These are phyloP conservation scores for Toxotes lorentzi DNA, from an alignment of 2,797 vertebrate genomes.

Conservation along the genomic window DNA sequence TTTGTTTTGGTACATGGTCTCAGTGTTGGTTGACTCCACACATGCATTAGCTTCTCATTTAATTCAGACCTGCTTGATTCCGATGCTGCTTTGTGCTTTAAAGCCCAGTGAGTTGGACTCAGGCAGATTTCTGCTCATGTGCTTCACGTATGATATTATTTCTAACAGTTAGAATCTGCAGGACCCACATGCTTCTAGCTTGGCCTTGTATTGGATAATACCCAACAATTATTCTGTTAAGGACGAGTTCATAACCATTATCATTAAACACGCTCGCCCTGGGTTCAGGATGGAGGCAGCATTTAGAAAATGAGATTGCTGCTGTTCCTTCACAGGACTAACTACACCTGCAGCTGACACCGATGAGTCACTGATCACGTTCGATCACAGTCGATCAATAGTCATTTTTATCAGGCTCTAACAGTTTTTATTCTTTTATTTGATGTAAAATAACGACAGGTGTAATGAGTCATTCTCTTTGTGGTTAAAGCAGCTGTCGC, in stretches of 20 bases:
- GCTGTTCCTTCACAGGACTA: neutral
- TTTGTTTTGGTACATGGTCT: neutral
- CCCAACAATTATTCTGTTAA: neutral
- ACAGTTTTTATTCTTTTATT: neutral
- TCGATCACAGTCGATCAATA: neutral
- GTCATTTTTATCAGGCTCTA: neutral
- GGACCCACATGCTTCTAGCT: neutral
- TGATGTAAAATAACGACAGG: neutral
- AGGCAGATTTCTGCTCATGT: constrained; percentile 14
- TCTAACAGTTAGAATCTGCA: neutral
- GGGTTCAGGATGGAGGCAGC: neutral
- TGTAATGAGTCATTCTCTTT: constrained; percentile 1
- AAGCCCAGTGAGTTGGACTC: neutral
- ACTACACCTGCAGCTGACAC: neutral
- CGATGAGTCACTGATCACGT: neutral
- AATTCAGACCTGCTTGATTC: neutral
- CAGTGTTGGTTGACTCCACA: neutral
- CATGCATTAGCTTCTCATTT: neutral
- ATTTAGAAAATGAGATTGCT: neutral
- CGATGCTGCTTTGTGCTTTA: neutral
- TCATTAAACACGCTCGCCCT: neutral
- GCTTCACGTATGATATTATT: neutral
- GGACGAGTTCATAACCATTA: neutral
- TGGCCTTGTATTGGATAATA: neutral
- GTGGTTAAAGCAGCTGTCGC: constrained; percentile 33